Evolutionary conservation across 2,113 vertebrate species (phyloP), one percentile per base, ranked within the genome.

Genomic region (Platichthys flesus): DNA sequence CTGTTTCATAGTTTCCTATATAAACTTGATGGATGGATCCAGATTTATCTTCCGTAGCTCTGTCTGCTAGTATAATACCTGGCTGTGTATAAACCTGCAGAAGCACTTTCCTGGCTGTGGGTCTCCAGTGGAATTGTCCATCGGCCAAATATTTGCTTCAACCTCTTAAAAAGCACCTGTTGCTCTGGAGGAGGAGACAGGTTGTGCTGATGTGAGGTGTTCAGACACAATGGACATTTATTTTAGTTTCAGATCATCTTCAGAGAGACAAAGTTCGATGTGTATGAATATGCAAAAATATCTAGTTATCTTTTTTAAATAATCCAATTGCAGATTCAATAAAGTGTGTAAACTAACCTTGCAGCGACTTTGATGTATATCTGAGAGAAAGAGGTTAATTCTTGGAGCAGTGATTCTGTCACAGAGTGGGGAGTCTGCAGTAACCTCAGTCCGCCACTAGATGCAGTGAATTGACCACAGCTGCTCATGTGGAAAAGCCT

Each of bases 401-500:
- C 1, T 20, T 74, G 35, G 1, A 51, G 62, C 20, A 71, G 1
- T 20, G 37, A 9, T 45, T 64, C 0, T 35, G 24, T 51, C 28
- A 55, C 20, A 55, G 7, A 45, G 45, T 26, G 40, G 55, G 21
- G 23, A 7, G 16, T 35, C 21, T 84, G 83, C 66, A 79, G 79
- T 88, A 76, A 54, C 56, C 6, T 0, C 4, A 37, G 8, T 79
- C 4, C 10, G 62, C 86, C 93, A 89, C 86, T 75, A 87, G 89
- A 78, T 78, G 87, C 78, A 74, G 79, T 57, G 20, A 68, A 72
- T 3, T 68, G 55, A 66, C 69, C 52, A 68, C 49, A 74, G 8
- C 60, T 67, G 8, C 57, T 73, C 28, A 40, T 63, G 62, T 60
- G 51, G 35, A 49, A 68, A 74, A 71, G 3, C 21, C 63, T 47